Evolutionary conservation across 2,888 invertebrate species (phyloP).

Genomic region (Acanthosepion lycidas): DNA sequence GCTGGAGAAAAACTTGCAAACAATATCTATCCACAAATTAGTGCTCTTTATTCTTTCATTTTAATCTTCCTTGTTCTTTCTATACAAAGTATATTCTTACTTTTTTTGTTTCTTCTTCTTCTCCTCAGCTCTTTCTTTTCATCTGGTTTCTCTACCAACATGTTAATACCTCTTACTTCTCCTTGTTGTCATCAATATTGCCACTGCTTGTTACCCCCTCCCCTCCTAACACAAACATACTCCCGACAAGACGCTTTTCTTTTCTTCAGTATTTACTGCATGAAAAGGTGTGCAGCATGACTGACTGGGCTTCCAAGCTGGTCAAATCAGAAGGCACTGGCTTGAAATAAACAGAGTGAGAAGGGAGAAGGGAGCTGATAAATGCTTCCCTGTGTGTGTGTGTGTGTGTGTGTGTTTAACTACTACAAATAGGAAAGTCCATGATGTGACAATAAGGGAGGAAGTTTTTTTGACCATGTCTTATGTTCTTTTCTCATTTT

Average conservation of each 20-base stretch:
- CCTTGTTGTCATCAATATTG: not conserved
- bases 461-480: not conserved
- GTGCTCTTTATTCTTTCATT: not conserved
- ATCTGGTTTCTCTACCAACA: not conserved
- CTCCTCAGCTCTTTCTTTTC: not conserved
- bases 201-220: not conserved
- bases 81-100: not conserved
- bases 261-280: not conserved
- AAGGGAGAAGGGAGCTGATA: not conserved
- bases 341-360: not conserved
- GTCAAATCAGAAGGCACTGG: not conserved
- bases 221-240: too few species aligned
- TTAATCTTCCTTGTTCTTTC: not conserved
- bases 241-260: not conserved
- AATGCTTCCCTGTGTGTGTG: not conserved
- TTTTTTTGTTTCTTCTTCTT: not conserved
- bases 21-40: not conserved
- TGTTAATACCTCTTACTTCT: not conserved
- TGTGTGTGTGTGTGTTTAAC: not conserved
- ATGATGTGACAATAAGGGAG: not conserved
- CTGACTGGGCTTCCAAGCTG: not conserved
- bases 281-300: constrained; percentile 4
- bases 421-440: not conserved
- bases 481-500: not conserved
- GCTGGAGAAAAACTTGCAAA: not conserved